Base-by-base conservation (phyloP, 2,113 vertebrate genomes). In the Xenus cinereus region DNA sequence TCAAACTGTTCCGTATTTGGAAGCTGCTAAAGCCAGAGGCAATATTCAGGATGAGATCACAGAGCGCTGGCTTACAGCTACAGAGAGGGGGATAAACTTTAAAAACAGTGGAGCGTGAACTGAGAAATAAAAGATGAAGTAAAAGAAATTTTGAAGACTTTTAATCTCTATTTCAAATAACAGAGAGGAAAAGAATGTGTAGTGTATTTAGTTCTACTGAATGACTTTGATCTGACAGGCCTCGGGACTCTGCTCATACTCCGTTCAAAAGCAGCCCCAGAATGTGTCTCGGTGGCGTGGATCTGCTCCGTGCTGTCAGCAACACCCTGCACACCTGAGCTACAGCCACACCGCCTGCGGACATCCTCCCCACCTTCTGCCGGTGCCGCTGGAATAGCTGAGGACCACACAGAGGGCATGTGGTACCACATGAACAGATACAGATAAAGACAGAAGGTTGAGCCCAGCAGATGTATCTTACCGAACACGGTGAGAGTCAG, bases 401-500 rank as follows among this genome's bases (percentile, higher is more conserved):
- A 72, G 35, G 32, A 35, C n/a, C 43, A 54, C 17, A 87, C 16
- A 21, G 33, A 68, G 32, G n/a, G 63, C 7, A 33, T 85, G 41
- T 48, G 59, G 41, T 53, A 37, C 23, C 48, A 20, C 48, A 23
- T 4, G 10, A 62, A 17, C 23, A 80, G 80, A 50, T 2, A 46
- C 32, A 69, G 71, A 33, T 3, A 28, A 5, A 54, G n/a, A 16
- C 3, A 4, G 22, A 5, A 59, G 3, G 13, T 37, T 33, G 76
- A 64, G 51, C 57, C 10, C 21, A 45, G 62, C 18, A 66, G 16
- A 35, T 3, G 46, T 8, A 87, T 97, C 99, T 98, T 97, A 99
- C 99, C 99, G 3, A 99, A 97, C 41, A 99, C 98, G 4, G 99
- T 99, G 71, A 99, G 98, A 4, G 99, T 99, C 94, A 99, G 99